Evolutionary conservation across 1,140 invertebrate species (phyloP).

Genomic region (Pseudobourletiella spinata): DNA sequence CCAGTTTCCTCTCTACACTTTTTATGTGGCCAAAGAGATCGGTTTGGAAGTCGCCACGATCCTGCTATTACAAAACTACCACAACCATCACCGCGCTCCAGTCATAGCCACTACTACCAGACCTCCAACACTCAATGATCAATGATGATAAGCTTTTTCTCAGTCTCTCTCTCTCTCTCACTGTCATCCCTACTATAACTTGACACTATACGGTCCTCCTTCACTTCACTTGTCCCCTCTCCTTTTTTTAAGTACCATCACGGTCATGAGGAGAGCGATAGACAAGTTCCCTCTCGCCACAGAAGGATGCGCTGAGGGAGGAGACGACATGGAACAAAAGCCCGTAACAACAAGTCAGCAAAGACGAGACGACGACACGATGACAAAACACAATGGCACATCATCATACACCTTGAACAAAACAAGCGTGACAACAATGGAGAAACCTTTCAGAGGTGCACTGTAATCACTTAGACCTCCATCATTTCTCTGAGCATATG

Average conservation of each 20-base stretch:
- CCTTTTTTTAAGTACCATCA: background rate
- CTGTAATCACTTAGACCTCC: too few species aligned
- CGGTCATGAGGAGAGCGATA: background rate
- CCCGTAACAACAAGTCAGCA: background rate
- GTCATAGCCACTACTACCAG: background rate
- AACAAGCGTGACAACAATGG: too few species aligned
- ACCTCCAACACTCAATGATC: background rate
- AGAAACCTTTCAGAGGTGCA: too few species aligned
- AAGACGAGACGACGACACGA: slow-evolving; percentile 1
- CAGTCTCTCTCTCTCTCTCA: background rate
- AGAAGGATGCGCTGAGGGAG: background rate
- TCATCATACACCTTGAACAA: background rate
- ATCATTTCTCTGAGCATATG: too few species aligned
- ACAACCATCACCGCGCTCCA: too few species aligned
- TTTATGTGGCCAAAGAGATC: too few species aligned
- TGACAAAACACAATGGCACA: slow-evolving; percentile 9
- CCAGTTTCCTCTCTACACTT: background rate
- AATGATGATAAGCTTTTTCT: slow-evolving; percentile 4
- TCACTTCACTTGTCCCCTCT: background rate
- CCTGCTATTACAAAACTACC: background rate
- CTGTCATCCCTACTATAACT: background rate
- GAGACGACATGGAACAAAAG: background rate
- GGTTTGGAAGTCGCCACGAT: background rate
- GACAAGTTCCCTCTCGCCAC: background rate
- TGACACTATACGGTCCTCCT: background rate